Evolutionary conservation across 2,888 invertebrate genomes (phyloP).

Genomic region (Polymixis lichenea): DNA sequence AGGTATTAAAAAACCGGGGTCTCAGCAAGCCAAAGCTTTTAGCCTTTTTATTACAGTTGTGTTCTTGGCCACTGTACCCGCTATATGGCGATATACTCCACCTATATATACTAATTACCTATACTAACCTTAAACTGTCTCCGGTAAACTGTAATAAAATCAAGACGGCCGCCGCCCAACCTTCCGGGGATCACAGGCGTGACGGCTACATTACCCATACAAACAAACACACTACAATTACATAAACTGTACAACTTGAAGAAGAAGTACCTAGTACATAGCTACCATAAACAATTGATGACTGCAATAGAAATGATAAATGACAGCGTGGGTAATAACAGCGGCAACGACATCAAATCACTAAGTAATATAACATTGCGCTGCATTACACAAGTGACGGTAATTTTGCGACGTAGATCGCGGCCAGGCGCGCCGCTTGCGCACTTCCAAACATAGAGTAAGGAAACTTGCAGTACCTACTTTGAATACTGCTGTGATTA

Average conservation of each 20-base stretch:
- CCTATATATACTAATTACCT: no score
- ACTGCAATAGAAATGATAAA: conserved; percentile 58
- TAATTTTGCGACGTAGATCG: conserved; percentile 79
- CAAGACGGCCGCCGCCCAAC: conserved; percentile 30
- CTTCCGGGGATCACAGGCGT: conserved; percentile 18
- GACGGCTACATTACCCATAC: conserved; percentile 35
- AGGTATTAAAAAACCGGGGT: neutral
- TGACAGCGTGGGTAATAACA: conserved; percentile 58
- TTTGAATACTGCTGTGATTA: conserved; percentile 11
- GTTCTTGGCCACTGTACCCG: no score
- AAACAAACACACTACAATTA: conserved; percentile 36
- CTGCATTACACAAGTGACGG: conserved; percentile 78
- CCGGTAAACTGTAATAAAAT: conserved; percentile 38
- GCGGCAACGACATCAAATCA: conserved; percentile 64
- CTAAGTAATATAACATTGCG: conserved; percentile 77
- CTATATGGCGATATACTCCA: neutral
- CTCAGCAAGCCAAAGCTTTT: neutral
- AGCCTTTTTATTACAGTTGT: neutral
- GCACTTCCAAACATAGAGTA: conserved; percentile 72
- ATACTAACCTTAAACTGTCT: conserved; percentile 47
- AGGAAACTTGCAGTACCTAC: conserved; percentile 31
- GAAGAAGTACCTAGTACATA: conserved; percentile 11
- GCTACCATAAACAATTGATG: conserved; percentile 56
- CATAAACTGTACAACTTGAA: conserved; percentile 39
- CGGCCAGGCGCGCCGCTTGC: conserved; percentile 71